These are phyloP conservation scores for Trichechus manatus DNA, from an alignment of 2,113 vertebrate species.

Conservation along the genomic window DNA sequence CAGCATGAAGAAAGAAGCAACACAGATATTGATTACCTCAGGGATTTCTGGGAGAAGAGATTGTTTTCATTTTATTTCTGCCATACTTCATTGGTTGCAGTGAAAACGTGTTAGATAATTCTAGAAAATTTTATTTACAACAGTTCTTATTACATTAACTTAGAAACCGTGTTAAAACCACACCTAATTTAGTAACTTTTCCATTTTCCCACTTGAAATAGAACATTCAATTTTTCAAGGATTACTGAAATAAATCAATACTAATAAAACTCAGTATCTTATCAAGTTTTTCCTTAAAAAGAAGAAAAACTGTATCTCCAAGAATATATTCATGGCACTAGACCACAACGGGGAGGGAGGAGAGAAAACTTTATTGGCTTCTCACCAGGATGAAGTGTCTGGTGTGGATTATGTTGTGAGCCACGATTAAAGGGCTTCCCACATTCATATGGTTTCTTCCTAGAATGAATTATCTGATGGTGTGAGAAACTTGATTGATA, in stretches of 20 bases:
- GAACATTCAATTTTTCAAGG: not conserved
- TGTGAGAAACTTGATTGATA: slow-evolving; percentile 48
- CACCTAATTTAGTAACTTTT: not conserved
- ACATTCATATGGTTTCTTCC: slow-evolving; percentile 24
- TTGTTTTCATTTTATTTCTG: slow-evolving; percentile 22
- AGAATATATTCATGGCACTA: slow-evolving; percentile 35
- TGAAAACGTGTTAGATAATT: not conserved
- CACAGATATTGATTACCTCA: not conserved
- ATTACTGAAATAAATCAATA: slow-evolving; percentile 41
- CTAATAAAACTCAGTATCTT: not conserved
- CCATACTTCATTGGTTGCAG: not conserved
- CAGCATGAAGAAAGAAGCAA: not conserved
- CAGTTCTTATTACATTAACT: not conserved
- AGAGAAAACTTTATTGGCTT: slow-evolving; percentile 7
- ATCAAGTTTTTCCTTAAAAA: not conserved
- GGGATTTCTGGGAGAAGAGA: not conserved
- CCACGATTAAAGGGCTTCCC: not conserved
- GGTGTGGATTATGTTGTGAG: slow-evolving; percentile 23
- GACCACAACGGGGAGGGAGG: not conserved
- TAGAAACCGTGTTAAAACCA: not conserved
- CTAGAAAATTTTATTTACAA: slow-evolving; percentile 4
- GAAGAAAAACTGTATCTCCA: not conserved
- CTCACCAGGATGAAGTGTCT: not conserved
- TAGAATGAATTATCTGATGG: slow-evolving; percentile 52
- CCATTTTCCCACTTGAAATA: not conserved